Percentiles rank a stretch among this genome's conserved stretches.
phyloP scores from a whole-genome alignment of 1,140 invertebrate genomes.

The Platorchestia sp. region DNA sequence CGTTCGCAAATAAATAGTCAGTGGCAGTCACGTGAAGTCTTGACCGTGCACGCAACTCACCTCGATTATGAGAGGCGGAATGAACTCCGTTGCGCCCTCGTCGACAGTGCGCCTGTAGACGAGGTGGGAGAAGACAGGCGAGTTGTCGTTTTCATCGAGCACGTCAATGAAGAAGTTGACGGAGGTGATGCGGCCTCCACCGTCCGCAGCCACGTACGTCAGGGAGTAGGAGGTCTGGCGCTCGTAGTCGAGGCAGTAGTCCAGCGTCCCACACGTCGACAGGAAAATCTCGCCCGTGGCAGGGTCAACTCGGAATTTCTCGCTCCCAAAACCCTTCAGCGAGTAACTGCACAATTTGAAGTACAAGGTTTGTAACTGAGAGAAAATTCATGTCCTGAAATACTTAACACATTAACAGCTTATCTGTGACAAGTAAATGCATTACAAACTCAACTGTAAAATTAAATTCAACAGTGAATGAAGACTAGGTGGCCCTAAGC shows the following conservation, averaged over 20 bases:
- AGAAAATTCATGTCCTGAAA: background rate
- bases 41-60: too few species aligned
- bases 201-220: constrained; percentile 82
- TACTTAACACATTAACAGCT: background rate
- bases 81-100: constrained; percentile 80
- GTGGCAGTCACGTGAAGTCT: too few species aligned
- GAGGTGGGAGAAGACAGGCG: constrained; percentile 80
- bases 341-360: constrained; percentile 72
- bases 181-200: constrained; percentile 75
- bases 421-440: too few species aligned
- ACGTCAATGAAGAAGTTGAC: constrained; percentile 77
- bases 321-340: constrained; percentile 82
- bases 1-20: too few species aligned
- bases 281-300: constrained; percentile 78
- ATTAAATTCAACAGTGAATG: too few species aligned
- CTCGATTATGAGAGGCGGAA: constrained; percentile 81
- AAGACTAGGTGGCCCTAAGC: too few species aligned
- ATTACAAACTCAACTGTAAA: too few species aligned
- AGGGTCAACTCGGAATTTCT: constrained; percentile 76
- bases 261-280: constrained; percentile 70
- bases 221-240: constrained; percentile 83
- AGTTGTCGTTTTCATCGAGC: constrained; percentile 86
- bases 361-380: background rate
- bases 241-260: constrained; percentile 78
- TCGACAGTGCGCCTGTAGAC: constrained; percentile 82